Base-by-base conservation (phyloP, 2,113 vertebrate species). In the Muntiacus muntjak region DNA sequence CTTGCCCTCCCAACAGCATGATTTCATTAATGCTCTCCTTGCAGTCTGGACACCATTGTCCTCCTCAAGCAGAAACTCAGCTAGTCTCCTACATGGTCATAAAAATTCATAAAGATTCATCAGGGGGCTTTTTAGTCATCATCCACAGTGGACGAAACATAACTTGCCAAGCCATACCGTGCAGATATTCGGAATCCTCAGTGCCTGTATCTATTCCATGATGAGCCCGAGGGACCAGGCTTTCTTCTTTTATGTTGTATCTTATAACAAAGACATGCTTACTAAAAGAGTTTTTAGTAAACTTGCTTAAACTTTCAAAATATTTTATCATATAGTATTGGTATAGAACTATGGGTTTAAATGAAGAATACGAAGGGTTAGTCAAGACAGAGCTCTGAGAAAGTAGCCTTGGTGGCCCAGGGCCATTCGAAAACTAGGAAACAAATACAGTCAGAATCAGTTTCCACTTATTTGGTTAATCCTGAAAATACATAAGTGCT, bases 401-500 rank as follows among this genome's bases (percentile, higher is more conserved):
- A 76, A 93, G 85, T 67, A 36, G 67, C 52, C 57, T 89, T 50
- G 30, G 62, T 40, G 71, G 85, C 93, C 62, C 83, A 67, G 71
- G 92, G 93, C 71, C 92, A 84, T 71, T 89, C 0, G 9, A 74
- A 97, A 96, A 89, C 71, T 64, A 95, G 90, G 91, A 97, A 98
- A 95, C 86, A 23, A 47, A 60, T 83, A 91, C 45, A 94, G 97
- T 86, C 7, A 1, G 54, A 91, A 89, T 97, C 64, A 7, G 95
- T 95, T 92, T 95, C 91, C 94, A 97, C 4, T 47, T 89, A 95
- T 97, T 97, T 97, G 97, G 94, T 98, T 97, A 93, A 97, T 96
- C 40, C 91, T 67, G 21, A 78, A 95, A 97, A 71, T 84, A 95
- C n/a, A 74, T 83, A 97, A 96, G 91, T 95, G 93, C 97, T 98